Evolutionary conservation across 2,113 vertebrate species (phyloP), one percentile per base, ranked within the genome.

Genomic region (Hippocampus barbouri): DNA sequence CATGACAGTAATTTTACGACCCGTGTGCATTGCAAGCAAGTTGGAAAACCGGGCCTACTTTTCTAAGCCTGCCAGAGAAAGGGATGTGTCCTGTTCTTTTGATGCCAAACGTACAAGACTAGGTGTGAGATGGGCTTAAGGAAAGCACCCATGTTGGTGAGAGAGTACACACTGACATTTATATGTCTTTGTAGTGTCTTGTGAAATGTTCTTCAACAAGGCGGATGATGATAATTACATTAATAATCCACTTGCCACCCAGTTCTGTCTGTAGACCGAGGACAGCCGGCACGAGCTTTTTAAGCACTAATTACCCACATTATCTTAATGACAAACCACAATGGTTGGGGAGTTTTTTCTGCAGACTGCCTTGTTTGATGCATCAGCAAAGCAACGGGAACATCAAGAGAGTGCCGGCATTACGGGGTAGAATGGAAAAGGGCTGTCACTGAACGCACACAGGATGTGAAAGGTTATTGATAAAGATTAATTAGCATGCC

Each of bases 181-280:
- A 85, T 86, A 79, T 87, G 77, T 77, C 59, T 66, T 76, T 68
- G 75, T 76, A 83, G 82, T 77, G 73, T 90, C 81, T 88, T 85
- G 83, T 88, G 81, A 87, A 85, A 83, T 63, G 83, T 82, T 86
- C 83, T 87, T 83, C 45, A 56, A 83, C 85, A 88, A 49, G 66
- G 70, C 69, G 80, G 82, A 84, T 78, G 82, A 83, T 85, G 79
- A 69, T 85, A 88, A 89, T 89, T 89, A 83, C 69, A 80, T 79
- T 74, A 84, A 76, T 83, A 87, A 90, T 88, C 81, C 81, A 89
- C 87, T 88, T 84, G 80, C 71, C 74, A 69, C 84, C 83, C 79
- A 81, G 69, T 74, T 75, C 72, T 79, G 72, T 68, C 73, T 12
- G 67, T 59, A 47, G 75, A 77, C 71, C 71, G 74, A 76, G 63